Percentiles rank a stretch among this genome's conserved stretches.
Conservation (phyloP, 2,888 invertebrate genomes). For the Microctonus brassicae region DNA sequence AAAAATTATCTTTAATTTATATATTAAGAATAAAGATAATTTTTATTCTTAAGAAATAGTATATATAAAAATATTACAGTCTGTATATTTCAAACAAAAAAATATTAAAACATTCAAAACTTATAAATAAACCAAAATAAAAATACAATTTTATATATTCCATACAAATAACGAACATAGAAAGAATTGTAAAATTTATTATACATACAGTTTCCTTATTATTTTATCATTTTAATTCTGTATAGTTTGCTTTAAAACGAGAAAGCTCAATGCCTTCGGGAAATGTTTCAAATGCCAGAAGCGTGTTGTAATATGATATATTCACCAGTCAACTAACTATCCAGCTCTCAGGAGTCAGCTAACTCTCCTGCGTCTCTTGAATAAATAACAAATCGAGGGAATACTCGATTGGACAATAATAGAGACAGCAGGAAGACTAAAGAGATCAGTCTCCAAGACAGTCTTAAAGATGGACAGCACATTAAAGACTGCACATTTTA, state of each 20-base stretch:
- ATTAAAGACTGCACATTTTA: background rate
- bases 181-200: no score
- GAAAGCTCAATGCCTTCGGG: constrained; percentile 16
- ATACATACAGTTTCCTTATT: background rate
- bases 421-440: background rate
- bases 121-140: no score
- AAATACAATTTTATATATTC: no score
- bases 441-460: no score
- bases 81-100: no score
- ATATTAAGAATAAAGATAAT: no score
- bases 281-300: constrained; percentile 27
- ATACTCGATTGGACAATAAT: constrained; percentile 17
- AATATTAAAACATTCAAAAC: no score
- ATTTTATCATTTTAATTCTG: background rate
- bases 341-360: background rate
- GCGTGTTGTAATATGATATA: constrained; percentile 20
- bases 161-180: no score
- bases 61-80: no score
- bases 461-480: constrained; percentile 19
- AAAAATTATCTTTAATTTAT: no score
- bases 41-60: no score
- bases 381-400: constrained; percentile 28
- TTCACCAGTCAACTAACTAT: constrained; percentile 19
- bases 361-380: constrained; percentile 29
- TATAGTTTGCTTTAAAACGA: background rate